A percentile compares a stretch with the other conserved stretches of the same genome.
phyloP scores from a whole-genome alignment of 1,140 invertebrate genomes.

The Drosophila takahashii region DNA sequence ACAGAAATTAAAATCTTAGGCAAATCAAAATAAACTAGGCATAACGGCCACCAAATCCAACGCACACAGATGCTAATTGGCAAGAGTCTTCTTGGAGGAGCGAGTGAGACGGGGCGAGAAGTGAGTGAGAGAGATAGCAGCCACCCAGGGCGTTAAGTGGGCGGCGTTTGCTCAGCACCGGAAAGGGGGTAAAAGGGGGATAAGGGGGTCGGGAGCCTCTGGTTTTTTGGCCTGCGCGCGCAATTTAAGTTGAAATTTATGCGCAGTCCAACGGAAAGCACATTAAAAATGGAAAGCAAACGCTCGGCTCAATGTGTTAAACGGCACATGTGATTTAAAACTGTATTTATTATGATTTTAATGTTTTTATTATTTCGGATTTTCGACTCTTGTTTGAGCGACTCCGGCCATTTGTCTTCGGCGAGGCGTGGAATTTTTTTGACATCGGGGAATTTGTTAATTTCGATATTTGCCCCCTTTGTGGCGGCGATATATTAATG shows the following conservation, averaged over 20 bases:
- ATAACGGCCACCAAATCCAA: slow-evolving; percentile 37
- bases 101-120: slow-evolving; percentile 4
- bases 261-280: slow-evolving; percentile 38
- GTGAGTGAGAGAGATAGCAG: slow-evolving; percentile 18
- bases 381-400: slow-evolving; percentile 11
- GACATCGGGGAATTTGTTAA: slow-evolving; percentile 78
- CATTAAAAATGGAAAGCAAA: slow-evolving; percentile 63
- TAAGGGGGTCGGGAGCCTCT: slow-evolving; percentile 5
- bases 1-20: slow-evolving; percentile 52
- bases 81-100: slow-evolving; percentile 38
- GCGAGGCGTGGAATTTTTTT: slow-evolving; percentile 73
- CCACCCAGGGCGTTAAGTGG: slow-evolving; percentile 76
- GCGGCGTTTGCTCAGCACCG: slow-evolving; percentile 44
- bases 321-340: slow-evolving; percentile 81
- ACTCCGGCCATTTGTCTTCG: slow-evolving; percentile 77
- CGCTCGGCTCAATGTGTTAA: slow-evolving; percentile 73
- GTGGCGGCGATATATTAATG: slow-evolving; percentile 69
- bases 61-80: slow-evolving; percentile 67
- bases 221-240: slow-evolving; percentile 68
- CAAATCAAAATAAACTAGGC: slow-evolving; percentile 76
- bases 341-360: slow-evolving; percentile 50
- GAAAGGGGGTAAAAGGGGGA: slow-evolving; percentile 12
- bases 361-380: slow-evolving; percentile 61
- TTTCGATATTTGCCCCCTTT: slow-evolving; percentile 52
- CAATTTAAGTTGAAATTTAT: slow-evolving; percentile 83